A percentile compares a stretch with the other conserved stretches of the same genome.
Conservation (phyloP, 2,797 vertebrate genomes). For the Passerculus sandwichensis region DNA sequence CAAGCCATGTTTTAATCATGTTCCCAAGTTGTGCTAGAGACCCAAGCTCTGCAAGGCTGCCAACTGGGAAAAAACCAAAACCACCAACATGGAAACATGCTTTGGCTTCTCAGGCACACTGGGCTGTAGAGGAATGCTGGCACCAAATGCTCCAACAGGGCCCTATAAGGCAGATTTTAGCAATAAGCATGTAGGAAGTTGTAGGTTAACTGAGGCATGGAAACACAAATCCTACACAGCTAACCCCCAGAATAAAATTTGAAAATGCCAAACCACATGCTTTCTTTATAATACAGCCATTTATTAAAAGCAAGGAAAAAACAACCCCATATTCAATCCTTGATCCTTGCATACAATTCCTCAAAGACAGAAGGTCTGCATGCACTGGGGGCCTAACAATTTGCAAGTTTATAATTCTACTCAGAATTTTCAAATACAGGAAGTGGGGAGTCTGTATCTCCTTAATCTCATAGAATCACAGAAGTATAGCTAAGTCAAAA, state of each 20-base stretch:
- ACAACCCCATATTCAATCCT: background rate
- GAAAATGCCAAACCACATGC: background rate
- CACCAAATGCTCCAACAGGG: background rate
- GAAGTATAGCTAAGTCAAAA: background rate
- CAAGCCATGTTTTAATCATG: conserved; percentile 10
- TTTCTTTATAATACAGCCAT: background rate
- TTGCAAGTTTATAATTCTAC: background rate
- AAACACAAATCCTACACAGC: background rate
- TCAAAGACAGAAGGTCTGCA: background rate
- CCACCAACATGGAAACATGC: background rate
- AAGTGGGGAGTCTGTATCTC: background rate
- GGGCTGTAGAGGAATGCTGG: background rate
- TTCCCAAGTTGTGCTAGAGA: background rate
- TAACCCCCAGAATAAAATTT: background rate
- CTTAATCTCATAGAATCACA: background rate
- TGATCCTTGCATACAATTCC: background rate
- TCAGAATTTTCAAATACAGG: background rate
- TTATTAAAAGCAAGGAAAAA: background rate
- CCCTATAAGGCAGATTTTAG: background rate
- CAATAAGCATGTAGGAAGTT: accelerated
- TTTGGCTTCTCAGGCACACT: background rate
- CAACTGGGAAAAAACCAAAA: background rate
- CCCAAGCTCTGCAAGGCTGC: background rate
- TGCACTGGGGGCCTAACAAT: background rate
- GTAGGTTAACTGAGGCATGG: background rate